These are phyloP conservation scores for Eueides isabella DNA, from an alignment of 1,140 invertebrate species.

Conservation along the genomic window DNA sequence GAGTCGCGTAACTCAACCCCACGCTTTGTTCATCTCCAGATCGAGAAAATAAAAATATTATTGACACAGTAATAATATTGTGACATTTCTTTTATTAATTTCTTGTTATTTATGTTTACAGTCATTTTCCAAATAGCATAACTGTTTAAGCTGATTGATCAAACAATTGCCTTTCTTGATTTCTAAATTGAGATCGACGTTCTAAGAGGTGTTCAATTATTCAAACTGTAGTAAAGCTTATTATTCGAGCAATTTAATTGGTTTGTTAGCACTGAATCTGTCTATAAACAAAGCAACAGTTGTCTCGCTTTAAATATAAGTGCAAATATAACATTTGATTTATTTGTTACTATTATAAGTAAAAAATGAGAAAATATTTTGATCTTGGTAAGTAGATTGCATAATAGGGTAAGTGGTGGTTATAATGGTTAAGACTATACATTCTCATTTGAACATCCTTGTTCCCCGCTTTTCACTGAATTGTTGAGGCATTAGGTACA, in stretches of 20 bases:
- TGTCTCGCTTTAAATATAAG: not conserved
- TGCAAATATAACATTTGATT: not conserved
- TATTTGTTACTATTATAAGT: no score
- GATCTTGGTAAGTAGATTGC: no score
- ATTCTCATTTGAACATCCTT: no score
- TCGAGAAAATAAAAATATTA: no score
- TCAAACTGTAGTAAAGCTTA: not conserved
- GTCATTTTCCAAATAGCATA: not conserved
- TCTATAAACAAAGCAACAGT: not conserved
- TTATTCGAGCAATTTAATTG: constrained; percentile 3
- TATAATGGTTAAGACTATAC: no score
- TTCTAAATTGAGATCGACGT: not conserved
- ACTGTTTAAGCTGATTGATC: not conserved
- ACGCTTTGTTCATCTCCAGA: no score
- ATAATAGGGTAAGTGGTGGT: no score
- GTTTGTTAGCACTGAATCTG: not conserved
- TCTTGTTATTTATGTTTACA: not conserved
- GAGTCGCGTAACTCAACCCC: no score
- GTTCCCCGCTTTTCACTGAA: no score
- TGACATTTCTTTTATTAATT: not conserved
- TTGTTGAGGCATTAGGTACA: no score
- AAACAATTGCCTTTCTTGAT: not conserved
- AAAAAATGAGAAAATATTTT: no score
- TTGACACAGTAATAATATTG: no score
- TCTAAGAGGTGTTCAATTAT: constrained; percentile 7